Conservation (phyloP, 2,113 vertebrate genomes). For the Notiomystis cincta region DNA sequence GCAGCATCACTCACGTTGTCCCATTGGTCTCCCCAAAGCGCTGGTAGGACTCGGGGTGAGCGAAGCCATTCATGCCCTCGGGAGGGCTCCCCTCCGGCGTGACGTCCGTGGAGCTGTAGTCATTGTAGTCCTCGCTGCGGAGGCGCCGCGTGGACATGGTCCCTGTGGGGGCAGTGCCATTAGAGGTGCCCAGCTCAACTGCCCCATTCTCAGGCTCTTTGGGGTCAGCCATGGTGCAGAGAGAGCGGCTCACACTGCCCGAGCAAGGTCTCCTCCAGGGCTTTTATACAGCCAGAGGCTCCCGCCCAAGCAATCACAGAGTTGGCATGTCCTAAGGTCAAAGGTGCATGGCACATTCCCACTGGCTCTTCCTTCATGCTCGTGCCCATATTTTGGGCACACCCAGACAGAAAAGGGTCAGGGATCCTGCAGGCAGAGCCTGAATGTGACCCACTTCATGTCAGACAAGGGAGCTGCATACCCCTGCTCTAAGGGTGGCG, state of each 20-base stretch:
- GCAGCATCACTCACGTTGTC: slow-evolving; percentile 71
- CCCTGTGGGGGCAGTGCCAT: slow-evolving; percentile 48
- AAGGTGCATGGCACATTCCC: background rate
- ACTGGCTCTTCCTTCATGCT: background rate
- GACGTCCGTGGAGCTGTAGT: slow-evolving; percentile 77
- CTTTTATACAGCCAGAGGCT: background rate
- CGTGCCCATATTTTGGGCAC: background rate
- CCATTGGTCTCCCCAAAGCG: slow-evolving; percentile 67
- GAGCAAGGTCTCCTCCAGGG: background rate
- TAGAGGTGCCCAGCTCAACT: slow-evolving; percentile 40
- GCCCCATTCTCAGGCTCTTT: background rate
- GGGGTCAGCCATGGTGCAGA: slow-evolving; percentile 25
- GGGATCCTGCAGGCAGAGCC: background rate
- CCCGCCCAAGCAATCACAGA: background rate
- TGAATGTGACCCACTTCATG: background rate
- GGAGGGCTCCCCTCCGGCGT: slow-evolving; percentile 68
- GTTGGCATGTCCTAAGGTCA: slow-evolving; percentile 28
- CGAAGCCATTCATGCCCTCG: background rate
- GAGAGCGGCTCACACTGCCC: accelerated
- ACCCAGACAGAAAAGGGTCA: background rate
- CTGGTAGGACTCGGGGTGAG: slow-evolving; percentile 66
- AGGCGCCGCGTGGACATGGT: slow-evolving; percentile 78
- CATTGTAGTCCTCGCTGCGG: slow-evolving; percentile 72
- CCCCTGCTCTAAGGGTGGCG: background rate
- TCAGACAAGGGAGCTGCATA: accelerated